Evolutionary conservation across 2,113 vertebrate genomes (phyloP), one percentile per base, ranked within the genome.

Genomic region (Brachyhypopomus occidentalis): DNA sequence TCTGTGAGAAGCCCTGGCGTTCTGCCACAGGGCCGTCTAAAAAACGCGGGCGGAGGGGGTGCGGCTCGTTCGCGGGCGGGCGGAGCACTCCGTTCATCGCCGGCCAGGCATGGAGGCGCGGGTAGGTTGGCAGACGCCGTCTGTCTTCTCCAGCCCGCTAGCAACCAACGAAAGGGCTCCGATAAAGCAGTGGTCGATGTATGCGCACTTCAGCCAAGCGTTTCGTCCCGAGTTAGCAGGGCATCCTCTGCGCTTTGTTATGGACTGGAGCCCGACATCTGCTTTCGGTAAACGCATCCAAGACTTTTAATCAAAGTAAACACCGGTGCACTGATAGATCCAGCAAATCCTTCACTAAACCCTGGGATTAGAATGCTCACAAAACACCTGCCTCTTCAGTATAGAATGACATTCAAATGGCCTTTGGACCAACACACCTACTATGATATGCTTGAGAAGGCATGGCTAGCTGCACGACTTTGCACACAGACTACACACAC

Each of bases 271-370:
- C 75, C 22, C 38, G 67, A 75, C 55, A 75, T 45, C 38, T 23
- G 30, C 62, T 48, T 64, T 76, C 64, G 30, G 77, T 71, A 62
- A 74, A 58, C 73, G 71, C 79, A 22, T 75, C 75, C 62, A 66
- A 74, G 79, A 81, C 70, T 76, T 81, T 81, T 79, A 82, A 85
- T 82, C 71, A 85, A 82, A 82, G 71, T 75, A 75, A 79, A 82
- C 84, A 82, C 22, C 64, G 70, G 62, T 45, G 41, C 34, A 62
- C 64, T 9, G n/a, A 79, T 71, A 79, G 72, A 85, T 71, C 80
- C 72, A 52, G 76, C 56, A 79, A 82, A 79, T 71, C 77, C 27
- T 25, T 41, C 30, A 63, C 58, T 78, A 45, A 62, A 81, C 48
- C 79, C 63, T 25, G 38, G 60, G 71, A 75, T 82, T 72, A 82